Evolutionary conservation across 2,113 vertebrate species (phyloP).

Genomic region (Numenius arquata): DNA sequence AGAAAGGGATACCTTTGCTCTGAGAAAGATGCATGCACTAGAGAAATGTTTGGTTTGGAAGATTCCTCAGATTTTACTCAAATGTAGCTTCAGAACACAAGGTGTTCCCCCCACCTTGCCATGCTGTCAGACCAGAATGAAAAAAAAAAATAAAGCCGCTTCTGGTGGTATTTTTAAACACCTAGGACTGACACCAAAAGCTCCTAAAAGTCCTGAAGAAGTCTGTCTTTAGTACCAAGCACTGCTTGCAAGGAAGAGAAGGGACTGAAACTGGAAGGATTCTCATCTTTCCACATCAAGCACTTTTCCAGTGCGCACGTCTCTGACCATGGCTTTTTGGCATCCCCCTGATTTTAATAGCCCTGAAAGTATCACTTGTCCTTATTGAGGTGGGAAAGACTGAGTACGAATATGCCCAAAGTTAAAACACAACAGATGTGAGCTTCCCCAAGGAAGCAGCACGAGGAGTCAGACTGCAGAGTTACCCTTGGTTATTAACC

Average conservation of each 20-base stretch:
- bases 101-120: background rate
- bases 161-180: background rate
- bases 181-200: background rate
- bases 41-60: background rate
- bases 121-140: background rate
- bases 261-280: background rate
- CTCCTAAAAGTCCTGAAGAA: background rate
- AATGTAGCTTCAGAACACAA: background rate
- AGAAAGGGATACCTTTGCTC: background rate
- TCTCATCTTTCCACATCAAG: background rate
- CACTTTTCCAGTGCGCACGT: background rate
- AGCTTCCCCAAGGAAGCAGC: background rate
- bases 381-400: background rate
- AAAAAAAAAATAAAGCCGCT: background rate
- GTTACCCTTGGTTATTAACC: background rate
- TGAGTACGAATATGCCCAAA: background rate
- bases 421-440: constrained; percentile 28
- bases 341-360: background rate
- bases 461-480: background rate
- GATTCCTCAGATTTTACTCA: background rate
- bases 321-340: background rate
- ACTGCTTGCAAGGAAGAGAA: background rate
- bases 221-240: background rate
- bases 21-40: background rate
- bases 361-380: background rate